phyloP scores from a whole-genome alignment of 35 echinoderm and acorn worm species.

The Ptychodera flava region DNA sequence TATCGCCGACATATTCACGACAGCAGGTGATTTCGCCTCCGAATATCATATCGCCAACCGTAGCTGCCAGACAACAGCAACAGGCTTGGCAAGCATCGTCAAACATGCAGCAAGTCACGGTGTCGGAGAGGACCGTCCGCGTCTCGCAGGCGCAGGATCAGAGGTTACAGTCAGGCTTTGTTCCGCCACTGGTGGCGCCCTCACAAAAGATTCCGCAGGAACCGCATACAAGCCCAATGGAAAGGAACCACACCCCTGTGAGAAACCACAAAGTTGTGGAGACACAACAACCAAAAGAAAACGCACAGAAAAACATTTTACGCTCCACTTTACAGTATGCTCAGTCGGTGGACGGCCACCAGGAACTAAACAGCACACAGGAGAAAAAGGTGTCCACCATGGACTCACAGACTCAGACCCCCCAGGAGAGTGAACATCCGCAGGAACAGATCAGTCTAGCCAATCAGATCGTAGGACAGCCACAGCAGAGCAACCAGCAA shows the following conservation, averaged over 20 bases:
- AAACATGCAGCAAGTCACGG: background rate
- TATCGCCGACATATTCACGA: slow-evolving; percentile 12
- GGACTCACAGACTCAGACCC: background rate
- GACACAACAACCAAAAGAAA: background rate
- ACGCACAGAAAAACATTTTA: background rate
- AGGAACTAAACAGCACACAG: background rate
- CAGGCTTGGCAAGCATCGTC: background rate
- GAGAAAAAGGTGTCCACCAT: background rate
- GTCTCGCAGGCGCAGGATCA: background rate
- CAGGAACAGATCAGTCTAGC: slow-evolving; percentile 15
- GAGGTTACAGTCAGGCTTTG: background rate
- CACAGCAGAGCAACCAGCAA: background rate
- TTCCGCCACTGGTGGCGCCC: background rate
- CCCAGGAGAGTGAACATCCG: slow-evolving; percentile 18
- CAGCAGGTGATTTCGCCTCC: slow-evolving; percentile 61
- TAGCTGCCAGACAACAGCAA: slow-evolving; percentile 26
- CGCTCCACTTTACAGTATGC: background rate
- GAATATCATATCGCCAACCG: slow-evolving; percentile 52
- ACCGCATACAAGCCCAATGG: slow-evolving; percentile 51
- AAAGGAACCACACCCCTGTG: background rate
- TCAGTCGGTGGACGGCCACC: background rate
- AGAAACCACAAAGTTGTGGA: background rate
- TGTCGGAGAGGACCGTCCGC: background rate
- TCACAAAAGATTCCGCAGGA: slow-evolving; percentile 29
- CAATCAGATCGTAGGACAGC: background rate